Conservation (phyloP, 2,888 invertebrate species). For the Eumerus sabulonum region DNA sequence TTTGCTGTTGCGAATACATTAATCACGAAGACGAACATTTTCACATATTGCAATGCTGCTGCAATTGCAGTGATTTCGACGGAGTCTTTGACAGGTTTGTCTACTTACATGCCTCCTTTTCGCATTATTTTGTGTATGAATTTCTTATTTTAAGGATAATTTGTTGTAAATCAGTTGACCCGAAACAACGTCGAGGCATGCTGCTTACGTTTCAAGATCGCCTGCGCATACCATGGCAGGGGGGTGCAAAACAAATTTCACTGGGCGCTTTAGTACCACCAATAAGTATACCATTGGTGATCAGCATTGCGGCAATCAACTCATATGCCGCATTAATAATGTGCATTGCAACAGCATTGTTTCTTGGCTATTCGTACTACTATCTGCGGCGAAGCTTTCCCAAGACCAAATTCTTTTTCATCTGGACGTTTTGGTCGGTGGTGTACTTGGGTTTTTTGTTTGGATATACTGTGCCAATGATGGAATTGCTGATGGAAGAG, state of each 20-base stretch:
- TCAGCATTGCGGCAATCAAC: conserved; percentile 80
- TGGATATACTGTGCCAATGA: conserved; percentile 85
- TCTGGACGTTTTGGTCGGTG: conserved; percentile 86
- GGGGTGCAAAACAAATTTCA: conserved; percentile 81
- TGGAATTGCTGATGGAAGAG: conserved; percentile 85
- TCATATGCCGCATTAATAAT: conserved; percentile 76
- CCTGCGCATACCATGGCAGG: conserved; percentile 81
- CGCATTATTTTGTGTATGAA: too few relatives aligned
- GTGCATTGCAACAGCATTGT: conserved; percentile 72
- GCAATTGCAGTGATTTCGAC: conserved; percentile 82
- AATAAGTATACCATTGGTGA: conserved; percentile 79
- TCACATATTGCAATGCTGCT: conserved; percentile 82
- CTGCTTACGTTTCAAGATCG: conserved; percentile 81
- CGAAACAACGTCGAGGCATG: conserved; percentile 74
- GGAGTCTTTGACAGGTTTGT: conserved; percentile 80
- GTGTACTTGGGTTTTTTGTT: conserved; percentile 84
- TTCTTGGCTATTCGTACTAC: conserved; percentile 73
- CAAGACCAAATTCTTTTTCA: conserved; percentile 86
- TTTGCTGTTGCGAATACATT: conserved; percentile 83
- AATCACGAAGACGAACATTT: conserved; percentile 78
- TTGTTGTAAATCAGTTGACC: conserved; percentile 71
- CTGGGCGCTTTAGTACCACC: conserved; percentile 80
- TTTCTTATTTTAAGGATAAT: conserved; percentile 69
- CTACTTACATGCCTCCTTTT: not conserved
- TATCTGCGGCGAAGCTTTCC: conserved; percentile 74